Conservation (phyloP, 2,113 vertebrate genomes). For the Gasterosteus aculeatus region DNA sequence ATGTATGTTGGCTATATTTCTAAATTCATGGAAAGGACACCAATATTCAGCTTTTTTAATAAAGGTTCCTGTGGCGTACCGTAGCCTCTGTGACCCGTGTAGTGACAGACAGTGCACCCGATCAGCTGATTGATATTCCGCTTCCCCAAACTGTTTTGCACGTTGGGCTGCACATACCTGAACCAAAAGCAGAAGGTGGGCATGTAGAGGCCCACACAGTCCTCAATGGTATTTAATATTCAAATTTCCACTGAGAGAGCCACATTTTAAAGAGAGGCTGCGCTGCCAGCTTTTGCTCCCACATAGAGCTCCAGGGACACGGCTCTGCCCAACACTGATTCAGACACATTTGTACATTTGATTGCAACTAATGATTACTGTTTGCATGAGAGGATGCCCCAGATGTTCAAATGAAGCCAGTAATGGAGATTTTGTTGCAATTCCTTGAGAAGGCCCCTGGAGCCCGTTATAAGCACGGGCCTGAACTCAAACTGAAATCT, state of each 20-base stretch:
- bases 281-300: too few relatives aligned
- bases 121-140: too few relatives aligned
- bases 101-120: too few relatives aligned
- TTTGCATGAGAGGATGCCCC: conserved; percentile 4
- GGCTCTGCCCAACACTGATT: not conserved
- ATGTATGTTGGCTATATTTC: too few relatives aligned
- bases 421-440: conserved; percentile 31
- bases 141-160: too few relatives aligned
- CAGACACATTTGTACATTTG: not conserved
- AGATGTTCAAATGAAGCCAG: conserved; percentile 31
- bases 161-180: too few relatives aligned
- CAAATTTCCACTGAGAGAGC: not conserved
- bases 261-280: too few relatives aligned
- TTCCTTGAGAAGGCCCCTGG: conserved; percentile 27
- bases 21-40: too few relatives aligned
- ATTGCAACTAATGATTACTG: conserved; percentile 9
- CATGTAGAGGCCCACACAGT: not conserved
- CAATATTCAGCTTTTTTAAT: not conserved
- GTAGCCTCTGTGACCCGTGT: too few relatives aligned
- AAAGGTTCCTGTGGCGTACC: too few relatives aligned
- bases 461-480: conserved; percentile 34
- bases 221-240: not conserved
- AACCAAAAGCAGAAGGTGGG: not conserved
- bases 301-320: not conserved
- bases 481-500: conserved; percentile 31